Percentiles rank a stretch among this genome's conserved stretches.
Conservation (phyloP, 2,113 vertebrate species). For the Poeciliopsis prolifica region DNA sequence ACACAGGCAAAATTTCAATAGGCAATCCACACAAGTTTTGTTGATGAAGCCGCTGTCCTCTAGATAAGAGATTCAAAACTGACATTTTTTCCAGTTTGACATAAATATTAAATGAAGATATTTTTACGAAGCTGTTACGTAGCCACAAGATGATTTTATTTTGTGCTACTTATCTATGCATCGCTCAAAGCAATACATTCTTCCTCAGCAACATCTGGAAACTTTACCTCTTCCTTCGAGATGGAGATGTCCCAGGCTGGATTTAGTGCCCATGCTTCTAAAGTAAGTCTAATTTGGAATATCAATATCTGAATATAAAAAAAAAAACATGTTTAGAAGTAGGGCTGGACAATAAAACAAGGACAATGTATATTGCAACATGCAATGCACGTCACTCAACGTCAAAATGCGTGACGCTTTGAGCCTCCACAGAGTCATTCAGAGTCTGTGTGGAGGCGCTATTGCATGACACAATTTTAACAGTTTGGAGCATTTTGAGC, state of each 20-base stretch:
- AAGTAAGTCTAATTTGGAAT: conserved; percentile 79
- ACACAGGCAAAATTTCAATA: no score
- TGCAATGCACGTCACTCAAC: no score
- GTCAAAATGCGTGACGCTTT: no score
- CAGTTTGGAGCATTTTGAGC: no score
- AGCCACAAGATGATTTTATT: not conserved
- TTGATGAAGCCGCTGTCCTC: not conserved
- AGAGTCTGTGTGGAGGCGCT: no score
- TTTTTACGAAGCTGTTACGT: not conserved
- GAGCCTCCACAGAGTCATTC: no score
- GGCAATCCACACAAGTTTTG: not conserved
- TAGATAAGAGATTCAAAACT: not conserved
- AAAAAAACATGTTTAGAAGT: not conserved
- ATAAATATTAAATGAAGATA: not conserved
- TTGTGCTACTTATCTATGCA: not conserved
- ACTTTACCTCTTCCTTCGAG: conserved; percentile 89
- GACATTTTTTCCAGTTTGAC: not conserved
- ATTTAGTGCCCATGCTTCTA: conserved; percentile 91
- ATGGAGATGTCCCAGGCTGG: conserved; percentile 99
- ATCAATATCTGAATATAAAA: not conserved
- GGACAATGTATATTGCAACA: no score
- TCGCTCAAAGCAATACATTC: conserved; percentile 7
- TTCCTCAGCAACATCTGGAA: conserved; percentile 86
- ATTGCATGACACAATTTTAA: no score
- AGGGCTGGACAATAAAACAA: no score